phyloP scores from a whole-genome alignment of 2,888 invertebrate species.

The Chrysolina americana region DNA sequence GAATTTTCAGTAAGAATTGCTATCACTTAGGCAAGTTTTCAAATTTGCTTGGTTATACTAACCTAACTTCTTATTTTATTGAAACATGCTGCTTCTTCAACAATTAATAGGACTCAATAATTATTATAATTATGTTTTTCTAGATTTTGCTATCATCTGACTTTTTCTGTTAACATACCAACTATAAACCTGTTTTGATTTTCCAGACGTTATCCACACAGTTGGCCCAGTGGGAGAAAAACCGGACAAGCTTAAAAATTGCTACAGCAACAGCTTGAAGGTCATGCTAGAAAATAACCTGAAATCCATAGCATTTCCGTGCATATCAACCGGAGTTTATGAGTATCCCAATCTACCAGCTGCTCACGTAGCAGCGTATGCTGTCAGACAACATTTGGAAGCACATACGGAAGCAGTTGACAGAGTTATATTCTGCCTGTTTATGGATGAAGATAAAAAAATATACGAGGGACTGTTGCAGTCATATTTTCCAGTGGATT shows the following conservation, averaged over 20 bases:
- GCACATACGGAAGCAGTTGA: constrained; percentile 73
- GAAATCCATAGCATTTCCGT: constrained; percentile 86
- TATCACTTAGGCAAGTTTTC: neutral
- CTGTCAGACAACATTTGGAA: constrained; percentile 78
- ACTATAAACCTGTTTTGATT: constrained; percentile 29
- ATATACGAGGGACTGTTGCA: constrained; percentile 82
- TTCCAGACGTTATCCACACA: constrained; percentile 89
- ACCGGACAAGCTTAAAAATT: constrained; percentile 75
- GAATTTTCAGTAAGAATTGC: neutral
- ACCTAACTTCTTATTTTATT: no score
- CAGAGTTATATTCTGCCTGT: constrained; percentile 86
- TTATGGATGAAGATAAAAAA: constrained; percentile 79
- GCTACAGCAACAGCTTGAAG: constrained; percentile 80
- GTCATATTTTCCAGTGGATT: constrained; percentile 78
- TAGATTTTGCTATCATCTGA: no score
- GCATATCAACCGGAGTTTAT: constrained; percentile 93
- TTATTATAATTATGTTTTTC: no score
- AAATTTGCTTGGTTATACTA: no score
- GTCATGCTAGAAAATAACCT: constrained; percentile 74
- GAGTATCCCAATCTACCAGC: constrained; percentile 88
- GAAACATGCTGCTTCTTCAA: no score
- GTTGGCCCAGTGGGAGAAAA: constrained; percentile 88
- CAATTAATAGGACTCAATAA: no score
- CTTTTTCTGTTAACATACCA: no score
- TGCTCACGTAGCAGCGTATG: constrained; percentile 80